Conservation (phyloP, 2,888 invertebrate genomes). For the Adelognathus sp. region DNA sequence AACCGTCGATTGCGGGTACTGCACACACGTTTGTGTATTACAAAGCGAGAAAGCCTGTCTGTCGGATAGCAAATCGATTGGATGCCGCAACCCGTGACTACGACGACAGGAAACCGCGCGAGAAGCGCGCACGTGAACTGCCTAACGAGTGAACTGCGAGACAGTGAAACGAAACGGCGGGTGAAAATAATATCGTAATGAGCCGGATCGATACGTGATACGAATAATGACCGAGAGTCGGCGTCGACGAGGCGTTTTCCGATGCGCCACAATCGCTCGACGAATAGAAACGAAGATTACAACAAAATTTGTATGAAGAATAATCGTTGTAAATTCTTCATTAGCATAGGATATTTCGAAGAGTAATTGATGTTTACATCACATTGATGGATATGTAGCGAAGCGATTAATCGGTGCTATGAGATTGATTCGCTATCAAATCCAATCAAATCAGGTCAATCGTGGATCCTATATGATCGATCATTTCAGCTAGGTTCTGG, state of each 20-base stretch:
- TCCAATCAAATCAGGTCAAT: too few species aligned
- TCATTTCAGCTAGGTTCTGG: too few species aligned
- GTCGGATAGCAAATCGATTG: conserved; percentile 63
- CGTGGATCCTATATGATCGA: too few species aligned
- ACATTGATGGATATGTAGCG: too few species aligned
- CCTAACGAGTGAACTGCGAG: conserved; percentile 61
- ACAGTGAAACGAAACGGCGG: conserved; percentile 13
- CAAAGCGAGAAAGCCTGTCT: conserved; percentile 40
- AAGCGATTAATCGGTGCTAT: too few species aligned
- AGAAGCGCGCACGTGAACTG: conserved; percentile 59
- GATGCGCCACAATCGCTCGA: neutral
- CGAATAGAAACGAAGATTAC: neutral
- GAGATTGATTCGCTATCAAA: too few species aligned
- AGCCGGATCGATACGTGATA: conserved; percentile 64
- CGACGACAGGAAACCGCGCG: conserved; percentile 65
- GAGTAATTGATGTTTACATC: too few species aligned
- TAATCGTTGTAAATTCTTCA: neutral
- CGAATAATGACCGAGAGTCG: conserved; percentile 59
- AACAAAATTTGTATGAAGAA: neutral
- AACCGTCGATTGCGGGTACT: conserved; percentile 23
- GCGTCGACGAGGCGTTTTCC: conserved; percentile 28
- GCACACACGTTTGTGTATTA: conserved; percentile 19
- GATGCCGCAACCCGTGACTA: conserved; percentile 60
- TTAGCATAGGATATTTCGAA: too few species aligned
- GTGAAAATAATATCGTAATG: conserved; percentile 64